These are phyloP conservation scores for Nesometra sesokonis DNA, from an alignment of 35 echinoderm and acorn worm genomes.

Conservation along the genomic window DNA sequence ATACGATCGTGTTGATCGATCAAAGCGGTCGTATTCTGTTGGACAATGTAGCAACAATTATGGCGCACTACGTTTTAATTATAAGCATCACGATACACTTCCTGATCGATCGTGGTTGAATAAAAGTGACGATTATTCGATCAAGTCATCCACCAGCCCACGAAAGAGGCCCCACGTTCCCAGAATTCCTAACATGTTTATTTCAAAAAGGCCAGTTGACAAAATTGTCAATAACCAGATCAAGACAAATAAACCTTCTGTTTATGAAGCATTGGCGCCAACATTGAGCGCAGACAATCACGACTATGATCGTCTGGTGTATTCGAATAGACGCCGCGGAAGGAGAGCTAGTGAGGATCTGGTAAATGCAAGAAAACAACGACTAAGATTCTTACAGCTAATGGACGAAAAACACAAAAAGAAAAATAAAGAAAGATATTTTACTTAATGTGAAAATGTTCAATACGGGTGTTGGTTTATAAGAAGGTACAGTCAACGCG, in stretches of 20 bases:
- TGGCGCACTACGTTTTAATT: neutral
- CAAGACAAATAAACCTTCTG: neutral
- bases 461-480: too few species aligned
- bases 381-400: neutral
- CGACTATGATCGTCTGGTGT: neutral
- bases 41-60: neutral
- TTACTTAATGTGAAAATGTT: too few species aligned
- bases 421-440: neutral
- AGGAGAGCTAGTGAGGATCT: neutral
- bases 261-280: neutral
- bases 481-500: too few species aligned
- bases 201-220: neutral
- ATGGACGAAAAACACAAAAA: neutral
- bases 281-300: neutral
- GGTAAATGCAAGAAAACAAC: neutral
- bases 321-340: neutral
- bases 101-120: neutral
- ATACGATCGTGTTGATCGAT: neutral
- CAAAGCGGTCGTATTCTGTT: neutral
- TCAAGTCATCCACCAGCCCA: neutral
- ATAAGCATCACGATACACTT: neutral
- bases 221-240: neutral
- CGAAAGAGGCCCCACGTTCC: neutral
- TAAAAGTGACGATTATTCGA: neutral
- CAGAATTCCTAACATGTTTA: neutral